Evolutionary conservation across 2,113 vertebrate species (phyloP).

Genomic region (Acrocephalus kingi): DNA sequence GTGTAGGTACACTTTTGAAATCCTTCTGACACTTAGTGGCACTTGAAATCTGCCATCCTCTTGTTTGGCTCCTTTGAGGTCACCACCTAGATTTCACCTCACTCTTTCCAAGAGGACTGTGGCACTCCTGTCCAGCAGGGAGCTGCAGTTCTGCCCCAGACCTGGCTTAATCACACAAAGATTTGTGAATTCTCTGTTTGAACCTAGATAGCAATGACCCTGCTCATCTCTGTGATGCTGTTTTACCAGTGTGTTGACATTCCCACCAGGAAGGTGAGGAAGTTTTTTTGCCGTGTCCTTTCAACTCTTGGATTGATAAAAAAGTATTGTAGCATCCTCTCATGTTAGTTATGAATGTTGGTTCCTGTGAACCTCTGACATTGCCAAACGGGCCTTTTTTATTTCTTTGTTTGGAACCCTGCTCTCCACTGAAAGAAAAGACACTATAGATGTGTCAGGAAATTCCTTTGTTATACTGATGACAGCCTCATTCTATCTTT

Average conservation of each 20-base stretch:
- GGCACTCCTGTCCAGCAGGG: background rate
- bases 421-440: background rate
- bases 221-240: background rate
- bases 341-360: background rate
- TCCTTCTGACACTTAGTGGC: background rate
- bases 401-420: background rate
- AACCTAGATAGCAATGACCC: background rate
- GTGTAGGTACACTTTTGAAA: background rate
- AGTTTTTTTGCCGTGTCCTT: background rate
- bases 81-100: background rate
- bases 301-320: background rate
- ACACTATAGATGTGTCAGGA: constrained; percentile 26
- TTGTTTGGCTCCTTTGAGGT: background rate
- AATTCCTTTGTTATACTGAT: background rate
- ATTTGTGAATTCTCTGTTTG: background rate
- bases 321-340: background rate
- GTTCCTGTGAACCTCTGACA: background rate
- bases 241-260: background rate
- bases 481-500: constrained; percentile 37
- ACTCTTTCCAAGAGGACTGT: background rate
- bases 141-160: background rate
- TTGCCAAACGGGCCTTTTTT: background rate
- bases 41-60: background rate
- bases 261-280: background rate
- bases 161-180: background rate